phyloP scores from a whole-genome alignment of 2,113 vertebrate species.

The Spheniscus mendiculus region DNA sequence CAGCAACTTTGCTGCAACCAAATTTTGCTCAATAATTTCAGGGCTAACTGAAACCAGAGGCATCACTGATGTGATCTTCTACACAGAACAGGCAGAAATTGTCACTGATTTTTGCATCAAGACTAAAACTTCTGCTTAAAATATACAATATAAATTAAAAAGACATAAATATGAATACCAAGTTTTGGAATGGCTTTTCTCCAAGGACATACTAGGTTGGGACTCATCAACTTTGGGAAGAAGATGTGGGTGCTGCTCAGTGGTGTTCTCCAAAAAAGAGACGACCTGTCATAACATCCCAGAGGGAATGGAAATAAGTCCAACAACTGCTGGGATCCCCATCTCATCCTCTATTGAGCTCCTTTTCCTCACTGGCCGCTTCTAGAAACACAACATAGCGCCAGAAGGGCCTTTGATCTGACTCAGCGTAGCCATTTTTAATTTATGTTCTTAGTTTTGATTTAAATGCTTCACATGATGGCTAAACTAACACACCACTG shows the following conservation, averaged over 20 bases:
- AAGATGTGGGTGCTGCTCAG: background rate
- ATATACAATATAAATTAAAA: background rate
- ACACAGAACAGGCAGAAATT: background rate
- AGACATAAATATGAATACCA: background rate
- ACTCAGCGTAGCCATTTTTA: background rate
- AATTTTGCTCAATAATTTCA: background rate
- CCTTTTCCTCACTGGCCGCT: background rate
- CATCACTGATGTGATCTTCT: background rate
- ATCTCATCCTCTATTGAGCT: background rate
- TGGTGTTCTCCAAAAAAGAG: background rate
- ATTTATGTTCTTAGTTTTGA: background rate
- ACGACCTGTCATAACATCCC: background rate
- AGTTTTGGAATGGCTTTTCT: background rate
- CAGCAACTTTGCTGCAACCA: background rate
- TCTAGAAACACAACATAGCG: background rate
- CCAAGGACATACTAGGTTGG: background rate
- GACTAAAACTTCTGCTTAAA: background rate
- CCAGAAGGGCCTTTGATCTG: background rate
- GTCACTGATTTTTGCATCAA: background rate
- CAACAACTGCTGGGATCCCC: background rate
- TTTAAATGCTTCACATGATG: background rate
- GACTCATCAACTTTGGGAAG: fast-evolving
- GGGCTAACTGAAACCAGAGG: background rate
- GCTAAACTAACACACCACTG: background rate
- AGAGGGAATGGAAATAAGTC: background rate